phyloP scores from a whole-genome alignment of 2,888 invertebrate genomes.

The Actias luna region DNA sequence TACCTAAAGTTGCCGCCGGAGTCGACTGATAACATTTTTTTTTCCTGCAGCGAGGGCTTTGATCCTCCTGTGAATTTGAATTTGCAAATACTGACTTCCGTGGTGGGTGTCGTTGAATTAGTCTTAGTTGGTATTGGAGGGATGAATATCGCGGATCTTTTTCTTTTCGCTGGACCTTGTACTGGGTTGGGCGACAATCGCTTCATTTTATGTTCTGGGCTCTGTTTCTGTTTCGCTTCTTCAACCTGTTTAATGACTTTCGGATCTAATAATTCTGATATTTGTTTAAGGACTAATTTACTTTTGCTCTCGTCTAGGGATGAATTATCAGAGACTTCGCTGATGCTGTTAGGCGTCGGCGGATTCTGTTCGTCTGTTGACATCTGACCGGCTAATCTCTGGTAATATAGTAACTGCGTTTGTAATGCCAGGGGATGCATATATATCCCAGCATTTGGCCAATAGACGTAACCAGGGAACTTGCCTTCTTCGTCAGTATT shows the following conservation, averaged over 20 bases:
- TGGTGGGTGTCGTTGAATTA: constrained; percentile 88
- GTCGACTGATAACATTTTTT: constrained; percentile 95
- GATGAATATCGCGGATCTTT: constrained; percentile 92
- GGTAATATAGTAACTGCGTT: constrained; percentile 88
- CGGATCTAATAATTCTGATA: constrained; percentile 71
- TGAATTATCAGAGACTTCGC: constrained; percentile 55
- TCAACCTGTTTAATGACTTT: constrained; percentile 67
- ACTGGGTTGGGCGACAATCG: constrained; percentile 61
- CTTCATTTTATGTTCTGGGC: constrained; percentile 72
- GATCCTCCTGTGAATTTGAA: constrained; percentile 96
- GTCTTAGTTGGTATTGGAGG: constrained; percentile 89
- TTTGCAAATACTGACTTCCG: constrained; percentile 95
- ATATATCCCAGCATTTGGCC: constrained; percentile 87
- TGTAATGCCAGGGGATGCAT: constrained; percentile 88
- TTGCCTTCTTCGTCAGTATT: constrained; percentile 58
- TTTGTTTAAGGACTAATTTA: constrained; percentile 73
- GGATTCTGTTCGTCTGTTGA: constrained; percentile 60
- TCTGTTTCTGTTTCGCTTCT: constrained; percentile 52
- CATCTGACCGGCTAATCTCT: constrained; percentile 83
- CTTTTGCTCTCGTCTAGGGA: constrained; percentile 69
- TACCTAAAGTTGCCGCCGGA: constrained; percentile 94
- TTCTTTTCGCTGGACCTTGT: constrained; percentile 83
- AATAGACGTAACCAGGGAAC: constrained; percentile 83
- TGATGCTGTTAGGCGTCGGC: constrained; percentile 56
- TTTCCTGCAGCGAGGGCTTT: constrained; percentile 93